Base-by-base conservation (phyloP, 2,797 vertebrate species). In the Acrossocheilus fasciatus region DNA sequence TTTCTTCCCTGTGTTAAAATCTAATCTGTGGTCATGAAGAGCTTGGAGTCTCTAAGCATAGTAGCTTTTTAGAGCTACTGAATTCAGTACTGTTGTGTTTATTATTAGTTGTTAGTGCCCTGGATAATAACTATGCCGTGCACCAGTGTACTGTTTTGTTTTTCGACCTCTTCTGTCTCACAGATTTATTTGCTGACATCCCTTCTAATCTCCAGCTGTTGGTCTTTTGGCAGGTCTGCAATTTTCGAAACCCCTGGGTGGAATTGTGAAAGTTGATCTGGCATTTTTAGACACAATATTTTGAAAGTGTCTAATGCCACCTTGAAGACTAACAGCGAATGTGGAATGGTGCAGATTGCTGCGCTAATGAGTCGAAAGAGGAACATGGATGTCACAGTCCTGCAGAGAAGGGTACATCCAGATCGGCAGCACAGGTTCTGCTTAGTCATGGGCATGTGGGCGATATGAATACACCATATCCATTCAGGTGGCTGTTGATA, bases 401-500 rank as follows among this genome's bases (percentile, higher is more conserved):
- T 66, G 41, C 41, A 64, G 26, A 77, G 45, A 41, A 12, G 15
- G 73, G 14, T 43, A 17, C 30, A 11, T 84, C 30, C 59, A 52
- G 45, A 68, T 68, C 54, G 73, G 15, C 43, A 39, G 18, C 54
- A 45, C 20, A 17, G 26, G 39, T 64, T 41, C 57, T 30, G n/a
- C 77, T 80, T 80, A 64, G 15, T 45, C 15, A 43, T 45, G 20
- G 34, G 20, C 3, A n/a, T 59, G 34, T 0, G 6, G 3, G 14
- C 0, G 5, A 64, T 62, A 85, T 57, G 83, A 88, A 88, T 86
- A 66, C 74, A 74, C 64, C 54, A 45, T 6, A 68, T 86, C n/a
- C 18, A 62, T 86, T 89, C 1, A 66, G 83, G 81, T 88, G 54
- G 47, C 77, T 77, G 75, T 41, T 88, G 84, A 89, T 89, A 87